A percentile compares a stretch with the other conserved stretches of the same genome.
Evolutionary conservation across 2,888 invertebrate species (phyloP).

Genomic region (Clepsis dumicolana): DNA sequence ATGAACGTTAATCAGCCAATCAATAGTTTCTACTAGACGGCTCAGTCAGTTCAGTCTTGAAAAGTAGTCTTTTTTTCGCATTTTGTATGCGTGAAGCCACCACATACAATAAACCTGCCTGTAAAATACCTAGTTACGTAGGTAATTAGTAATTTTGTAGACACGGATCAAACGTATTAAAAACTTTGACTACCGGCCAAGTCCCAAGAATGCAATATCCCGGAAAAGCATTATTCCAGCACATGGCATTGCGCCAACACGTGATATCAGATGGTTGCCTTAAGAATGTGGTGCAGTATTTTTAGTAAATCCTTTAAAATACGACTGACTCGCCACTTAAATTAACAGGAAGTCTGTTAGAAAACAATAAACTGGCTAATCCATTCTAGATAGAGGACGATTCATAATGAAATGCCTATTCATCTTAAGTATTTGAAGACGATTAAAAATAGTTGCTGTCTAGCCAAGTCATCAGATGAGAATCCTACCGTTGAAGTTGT

Average conservation of each 20-base stretch:
- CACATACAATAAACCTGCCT: no score
- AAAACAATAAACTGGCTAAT: conserved; percentile 17
- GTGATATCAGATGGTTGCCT: conserved; percentile 38
- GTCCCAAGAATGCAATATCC: conserved; percentile 31
- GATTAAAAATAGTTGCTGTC: not conserved
- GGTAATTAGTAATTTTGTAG: not conserved
- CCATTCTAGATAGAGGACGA: not conserved
- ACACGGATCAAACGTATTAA: conserved; percentile 9
- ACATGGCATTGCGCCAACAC: conserved; percentile 35
- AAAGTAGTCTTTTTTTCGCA: not conserved
- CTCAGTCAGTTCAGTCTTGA: not conserved
- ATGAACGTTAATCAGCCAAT: conserved; percentile 38
- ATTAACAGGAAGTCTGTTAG: conserved; percentile 36
- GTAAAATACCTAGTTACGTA: no score
- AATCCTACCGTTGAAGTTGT: not conserved
- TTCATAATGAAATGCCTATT: not conserved
- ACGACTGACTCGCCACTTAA: conserved; percentile 24
- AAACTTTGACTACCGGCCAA: conserved; percentile 34
- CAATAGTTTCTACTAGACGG: conserved; percentile 20
- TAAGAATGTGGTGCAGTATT: conserved; percentile 33
- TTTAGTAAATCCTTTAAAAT: conserved; percentile 37
- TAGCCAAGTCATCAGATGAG: not conserved
- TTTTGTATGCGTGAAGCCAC: not conserved
- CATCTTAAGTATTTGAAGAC: not conserved
- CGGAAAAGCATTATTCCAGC: conserved; percentile 42